These are phyloP conservation scores for Rhingia rostrata DNA, from an alignment of 2,888 invertebrate genomes.

Conservation along the genomic window DNA sequence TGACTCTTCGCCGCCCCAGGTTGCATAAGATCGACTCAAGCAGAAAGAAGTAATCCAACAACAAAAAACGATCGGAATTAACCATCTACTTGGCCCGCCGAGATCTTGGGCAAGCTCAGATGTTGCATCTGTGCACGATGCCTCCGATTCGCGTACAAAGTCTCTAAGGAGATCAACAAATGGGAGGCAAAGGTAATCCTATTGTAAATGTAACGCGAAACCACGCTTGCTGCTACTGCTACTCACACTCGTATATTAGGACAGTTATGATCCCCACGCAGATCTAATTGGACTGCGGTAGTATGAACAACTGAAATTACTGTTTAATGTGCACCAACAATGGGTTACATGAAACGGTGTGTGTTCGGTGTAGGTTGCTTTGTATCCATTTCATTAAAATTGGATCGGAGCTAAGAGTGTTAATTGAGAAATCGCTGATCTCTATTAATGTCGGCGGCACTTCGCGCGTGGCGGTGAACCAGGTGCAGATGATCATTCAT, in stretches of 20 bases:
- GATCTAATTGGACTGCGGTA: constrained; percentile 58
- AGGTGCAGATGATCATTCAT: constrained; percentile 20
- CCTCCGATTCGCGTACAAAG: not conserved
- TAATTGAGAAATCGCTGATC: constrained; percentile 56
- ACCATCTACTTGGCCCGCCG: constrained; percentile 49
- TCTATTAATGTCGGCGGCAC: constrained; percentile 49
- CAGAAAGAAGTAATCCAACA: not conserved
- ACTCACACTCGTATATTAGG: constrained; percentile 10
- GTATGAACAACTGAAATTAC: constrained; percentile 58
- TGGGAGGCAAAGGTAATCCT: constrained; percentile 2
- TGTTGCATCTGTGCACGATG: not conserved
- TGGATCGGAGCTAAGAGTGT: constrained; percentile 45
- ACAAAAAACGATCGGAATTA: constrained; percentile 44
- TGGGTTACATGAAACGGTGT: constrained; percentile 51
- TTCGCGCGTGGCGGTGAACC: not conserved
- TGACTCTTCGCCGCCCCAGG: constrained; percentile 57
- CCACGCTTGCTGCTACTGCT: not conserved
- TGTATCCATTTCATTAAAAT: constrained; percentile 47
- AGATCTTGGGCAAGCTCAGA: constrained; percentile 30
- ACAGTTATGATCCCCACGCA: constrained; percentile 53
- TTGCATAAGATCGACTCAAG: constrained; percentile 48
- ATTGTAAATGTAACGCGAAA: not conserved
- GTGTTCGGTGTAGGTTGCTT: constrained; percentile 26
- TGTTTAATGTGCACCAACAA: constrained; percentile 36
- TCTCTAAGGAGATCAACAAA: constrained; percentile 11